Conservation (phyloP, 2,888 invertebrate genomes). For the Tryphoninae sp. region DNA sequence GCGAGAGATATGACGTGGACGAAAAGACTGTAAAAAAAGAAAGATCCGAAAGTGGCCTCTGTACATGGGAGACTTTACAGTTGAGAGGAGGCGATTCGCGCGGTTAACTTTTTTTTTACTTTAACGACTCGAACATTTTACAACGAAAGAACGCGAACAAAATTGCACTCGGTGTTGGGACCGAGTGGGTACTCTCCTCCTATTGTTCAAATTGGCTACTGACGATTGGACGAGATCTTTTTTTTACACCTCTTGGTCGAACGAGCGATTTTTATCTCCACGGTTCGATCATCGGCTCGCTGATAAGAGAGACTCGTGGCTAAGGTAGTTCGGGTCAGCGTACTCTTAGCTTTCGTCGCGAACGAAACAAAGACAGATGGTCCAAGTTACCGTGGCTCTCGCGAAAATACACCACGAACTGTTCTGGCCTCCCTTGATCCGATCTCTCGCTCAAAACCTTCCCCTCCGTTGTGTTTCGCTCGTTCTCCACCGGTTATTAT, state of each 20-base stretch:
- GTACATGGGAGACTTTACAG: background rate
- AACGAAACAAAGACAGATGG: constrained; percentile 10
- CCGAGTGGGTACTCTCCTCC: too few relatives aligned
- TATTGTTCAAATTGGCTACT: background rate
- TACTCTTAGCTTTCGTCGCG: background rate
- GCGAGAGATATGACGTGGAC: background rate
- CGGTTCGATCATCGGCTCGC: background rate
- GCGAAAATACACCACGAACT: constrained; percentile 39
- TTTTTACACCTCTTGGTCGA: background rate
- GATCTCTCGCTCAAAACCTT: constrained; percentile 64
- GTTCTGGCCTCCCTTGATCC: constrained; percentile 70
- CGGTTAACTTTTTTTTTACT: background rate
- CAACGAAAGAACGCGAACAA: background rate
- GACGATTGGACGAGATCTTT: constrained; percentile 1
- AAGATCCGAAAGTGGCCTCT: background rate
- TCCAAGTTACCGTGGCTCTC: constrained; percentile 50
- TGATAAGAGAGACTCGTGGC: background rate
- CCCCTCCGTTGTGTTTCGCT: constrained; percentile 43
- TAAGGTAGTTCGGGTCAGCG: background rate
- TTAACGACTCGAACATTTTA: background rate
- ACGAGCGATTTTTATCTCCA: background rate
- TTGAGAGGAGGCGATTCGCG: background rate
- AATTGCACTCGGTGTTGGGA: background rate
- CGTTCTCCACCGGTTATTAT: constrained; percentile 72
- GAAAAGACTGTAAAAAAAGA: constrained; percentile 3